Evolutionary conservation across 2,113 vertebrate genomes (phyloP).

Genomic region (Bujurquina vittata): DNA sequence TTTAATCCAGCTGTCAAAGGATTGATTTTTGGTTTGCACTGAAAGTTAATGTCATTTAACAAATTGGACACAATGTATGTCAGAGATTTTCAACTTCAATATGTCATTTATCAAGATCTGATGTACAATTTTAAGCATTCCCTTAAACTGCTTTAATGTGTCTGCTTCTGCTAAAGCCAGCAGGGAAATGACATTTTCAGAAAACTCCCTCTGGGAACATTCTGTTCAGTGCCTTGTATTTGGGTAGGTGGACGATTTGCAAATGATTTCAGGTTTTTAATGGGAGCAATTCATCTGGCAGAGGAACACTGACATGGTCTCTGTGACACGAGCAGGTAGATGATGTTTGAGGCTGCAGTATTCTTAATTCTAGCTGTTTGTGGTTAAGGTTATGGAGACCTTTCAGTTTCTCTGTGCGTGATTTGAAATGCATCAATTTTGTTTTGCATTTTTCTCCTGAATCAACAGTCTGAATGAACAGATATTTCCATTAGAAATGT

Average conservation of each 20-base stretch:
- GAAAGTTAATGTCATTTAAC: neutral
- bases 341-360: slow-evolving; percentile 22
- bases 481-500: neutral
- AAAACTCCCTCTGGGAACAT: neutral
- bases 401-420: slow-evolving; percentile 23
- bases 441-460: slow-evolving; percentile 23
- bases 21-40: neutral
- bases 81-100: neutral
- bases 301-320: neutral
- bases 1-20: neutral
- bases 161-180: neutral
- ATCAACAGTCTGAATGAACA: neutral
- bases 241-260: neutral
- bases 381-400: slow-evolving; percentile 39
- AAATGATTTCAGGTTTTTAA: slow-evolving; percentile 12
- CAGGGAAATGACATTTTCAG: neutral
- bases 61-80: neutral
- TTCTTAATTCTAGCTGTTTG: slow-evolving; percentile 2
- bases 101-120: neutral
- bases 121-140: neutral
- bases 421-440: slow-evolving; percentile 9
- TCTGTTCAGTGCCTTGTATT: neutral
- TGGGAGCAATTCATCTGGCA: neutral
- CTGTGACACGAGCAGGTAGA: slow-evolving; percentile 14
- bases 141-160: slow-evolving; percentile 36